Percentiles rank a stretch among this genome's conserved stretches.
phyloP scores from a whole-genome alignment of 2,797 vertebrate species.

The Microcaecilia unicolor region DNA sequence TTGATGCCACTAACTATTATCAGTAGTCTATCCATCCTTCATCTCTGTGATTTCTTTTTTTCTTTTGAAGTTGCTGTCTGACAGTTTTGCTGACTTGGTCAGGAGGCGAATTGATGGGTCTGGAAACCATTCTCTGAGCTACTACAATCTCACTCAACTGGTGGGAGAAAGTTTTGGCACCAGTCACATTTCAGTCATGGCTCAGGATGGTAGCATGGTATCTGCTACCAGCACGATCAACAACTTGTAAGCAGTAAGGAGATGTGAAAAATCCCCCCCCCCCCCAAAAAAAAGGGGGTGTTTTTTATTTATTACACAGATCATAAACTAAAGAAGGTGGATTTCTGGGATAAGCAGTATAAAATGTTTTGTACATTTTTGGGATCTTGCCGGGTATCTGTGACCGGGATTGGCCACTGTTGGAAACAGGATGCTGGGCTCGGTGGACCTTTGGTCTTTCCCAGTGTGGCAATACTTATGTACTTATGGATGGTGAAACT shows the following conservation, averaged over 20 bases:
- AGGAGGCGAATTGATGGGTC: constrained; percentile 45
- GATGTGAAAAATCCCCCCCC: too few species aligned
- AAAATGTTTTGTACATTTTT: too few species aligned
- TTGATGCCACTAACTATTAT: not conserved
- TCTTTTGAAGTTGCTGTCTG: constrained; percentile 38
- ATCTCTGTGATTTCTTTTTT: not conserved
- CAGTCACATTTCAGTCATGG: constrained; percentile 79
- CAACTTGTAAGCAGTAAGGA: constrained; percentile 79
- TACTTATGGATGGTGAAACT: too few species aligned
- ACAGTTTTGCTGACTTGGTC: constrained; percentile 37
- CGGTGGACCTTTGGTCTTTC: too few species aligned
- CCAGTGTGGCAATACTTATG: too few species aligned
- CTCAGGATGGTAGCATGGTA: constrained; percentile 74
- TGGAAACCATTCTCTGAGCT: constrained; percentile 38
- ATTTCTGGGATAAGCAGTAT: too few species aligned
- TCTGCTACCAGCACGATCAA: constrained; percentile 95
- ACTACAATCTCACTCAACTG: constrained; percentile 34
- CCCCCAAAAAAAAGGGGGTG: too few species aligned
- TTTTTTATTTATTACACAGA: fast-evolving
- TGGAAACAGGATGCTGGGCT: too few species aligned
- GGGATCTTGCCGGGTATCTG: too few species aligned
- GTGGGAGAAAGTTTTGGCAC: constrained; percentile 54
- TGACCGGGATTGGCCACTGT: too few species aligned
- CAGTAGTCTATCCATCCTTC: not conserved
- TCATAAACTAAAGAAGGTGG: too few species aligned